Evolutionary conservation across 2,797 vertebrate genomes (phyloP), one percentile per base, ranked within the genome.

Genomic region (Spondyliosoma cantharus): DNA sequence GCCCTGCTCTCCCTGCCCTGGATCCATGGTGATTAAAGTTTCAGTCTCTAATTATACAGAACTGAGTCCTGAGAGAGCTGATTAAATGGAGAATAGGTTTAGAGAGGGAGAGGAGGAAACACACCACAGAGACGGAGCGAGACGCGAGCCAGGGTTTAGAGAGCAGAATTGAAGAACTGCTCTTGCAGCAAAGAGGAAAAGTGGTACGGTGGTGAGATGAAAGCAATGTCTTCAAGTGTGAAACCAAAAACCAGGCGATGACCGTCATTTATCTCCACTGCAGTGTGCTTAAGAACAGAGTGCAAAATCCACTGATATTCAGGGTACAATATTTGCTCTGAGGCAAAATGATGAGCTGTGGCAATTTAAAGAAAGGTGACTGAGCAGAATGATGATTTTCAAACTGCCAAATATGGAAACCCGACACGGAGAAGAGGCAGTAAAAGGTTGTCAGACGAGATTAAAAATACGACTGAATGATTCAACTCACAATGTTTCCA

Each of bases 31-130:
- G 86, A 93, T 91, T 92, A 88, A 90, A 89, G 86, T 83, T 90
- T 87, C 73, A 83, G 63, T 63, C 76, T 76, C 75, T 91, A 92
- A 93, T 92, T 93, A 93, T 87, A 86, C 88, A 86, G 78, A 91
- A 66, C 61, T 0, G 60, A 83, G 82, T 90, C 89, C 89, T 72
- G 72, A 63, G 91, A 89, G 92, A 89, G 86, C 84, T 91, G 90
- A 90, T 93, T 93, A 91, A 91, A 90, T 25, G 67, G 74, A 90
- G 86, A 86, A 83, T 49, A 80, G 80, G 59, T 81, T 86, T 68
- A 85, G 78, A 76, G 77, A 60, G 45, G 61, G 86, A 82, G 56
- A 72, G 54, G 45, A 79, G 71, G 72, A 81, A 79, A 79, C 62
- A 54, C 74, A 59, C 43, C 45, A 37, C 62, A 17, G 79, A 88